Evolutionary conservation across 2,113 vertebrate genomes (phyloP), one percentile per base, ranked within the genome.

Genomic region (Anthoscopus minutus): DNA sequence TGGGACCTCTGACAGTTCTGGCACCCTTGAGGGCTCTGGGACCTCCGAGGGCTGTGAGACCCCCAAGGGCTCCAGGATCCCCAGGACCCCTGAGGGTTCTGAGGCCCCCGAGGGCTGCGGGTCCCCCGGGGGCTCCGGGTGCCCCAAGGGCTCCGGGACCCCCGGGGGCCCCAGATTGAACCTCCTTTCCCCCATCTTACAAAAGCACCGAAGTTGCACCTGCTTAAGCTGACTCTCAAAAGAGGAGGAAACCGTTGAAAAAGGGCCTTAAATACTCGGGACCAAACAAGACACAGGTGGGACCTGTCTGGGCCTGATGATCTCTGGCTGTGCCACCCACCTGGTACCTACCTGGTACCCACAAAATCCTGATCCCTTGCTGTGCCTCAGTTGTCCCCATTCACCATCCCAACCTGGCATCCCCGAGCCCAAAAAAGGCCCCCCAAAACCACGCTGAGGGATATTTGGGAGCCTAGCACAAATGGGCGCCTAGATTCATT

Each of bases 211-310:
- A 20, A 6, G 2, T 37, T 1, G 5, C 37, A 1, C 53, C 7
- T 20, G 0, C 2, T 0, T n/a, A 9, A 24, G 0, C 21, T 2
- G 3, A 9, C 6, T 2, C 22, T 6, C 28, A 3, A 28, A 62
- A 4, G 0, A 3, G 3, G 9, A 5, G 1, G 4, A 4, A 19
- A 0, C 0, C 0, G 0, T 0, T 1, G 7, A 4, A 1, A 50
- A 47, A n/a, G 38, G 6, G 16, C 35, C 47, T 82, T 45, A 86
- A 89, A 42, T 47, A 61, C 1, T 25, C 9, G 4, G 1, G 40
- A 8, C 9, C 23, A 38, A 64, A 88, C 2, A 9, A 86, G 81
- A 16, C 5, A 5, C 94, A 95, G 88, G 81, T 89, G 94, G 17
- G 56, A 50, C 45, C 6, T 1, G 0, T 8, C 11, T 2, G 23